phyloP scores from a whole-genome alignment of 2,888 invertebrate species.

The Notodonta ziczac region DNA sequence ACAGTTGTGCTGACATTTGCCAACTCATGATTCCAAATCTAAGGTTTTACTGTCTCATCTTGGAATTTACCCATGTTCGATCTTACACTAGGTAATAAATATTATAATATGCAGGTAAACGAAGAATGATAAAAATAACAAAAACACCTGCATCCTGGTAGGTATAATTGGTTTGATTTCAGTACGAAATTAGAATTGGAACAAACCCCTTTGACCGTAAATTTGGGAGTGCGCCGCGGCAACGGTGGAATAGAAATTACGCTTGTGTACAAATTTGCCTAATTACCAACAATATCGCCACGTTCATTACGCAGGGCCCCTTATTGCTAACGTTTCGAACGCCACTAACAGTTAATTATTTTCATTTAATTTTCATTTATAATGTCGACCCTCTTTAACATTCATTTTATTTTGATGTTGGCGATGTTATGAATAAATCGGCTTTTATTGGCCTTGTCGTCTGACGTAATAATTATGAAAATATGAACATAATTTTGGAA shows the following conservation, averaged over 20 bases:
- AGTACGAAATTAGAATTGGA: slow-evolving; percentile 35
- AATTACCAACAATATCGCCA: slow-evolving; percentile 61
- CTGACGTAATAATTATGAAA: slow-evolving; percentile 28
- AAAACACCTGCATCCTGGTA: slow-evolving; percentile 14
- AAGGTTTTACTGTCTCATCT: too few relatives aligned
- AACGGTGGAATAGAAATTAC: slow-evolving; percentile 63
- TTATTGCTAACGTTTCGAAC: slow-evolving; percentile 55
- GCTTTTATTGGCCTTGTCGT: slow-evolving; percentile 26
- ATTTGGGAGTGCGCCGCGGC: slow-evolving; percentile 50
- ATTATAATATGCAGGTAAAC: not conserved
- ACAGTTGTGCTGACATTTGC: too few relatives aligned
- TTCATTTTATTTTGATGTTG: slow-evolving; percentile 29
- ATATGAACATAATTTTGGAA: not conserved
- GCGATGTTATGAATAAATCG: slow-evolving; percentile 24
- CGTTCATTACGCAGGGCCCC: slow-evolving; percentile 57
- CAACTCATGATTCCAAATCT: too few relatives aligned
- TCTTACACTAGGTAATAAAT: too few relatives aligned
- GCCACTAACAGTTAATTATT: slow-evolving; percentile 59
- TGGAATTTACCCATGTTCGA: too few relatives aligned
- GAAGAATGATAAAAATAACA: not conserved
- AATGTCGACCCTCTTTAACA: slow-evolving; percentile 32
- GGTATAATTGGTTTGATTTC: slow-evolving; percentile 41
- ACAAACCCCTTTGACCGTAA: slow-evolving; percentile 42
- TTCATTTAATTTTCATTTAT: slow-evolving; percentile 50
- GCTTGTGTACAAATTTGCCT: slow-evolving; percentile 59